Percentiles rank a stretch among this genome's conserved stretches.
Evolutionary conservation across 1,140 invertebrate species (phyloP).

Genomic region (Globodera rostochiensis): DNA sequence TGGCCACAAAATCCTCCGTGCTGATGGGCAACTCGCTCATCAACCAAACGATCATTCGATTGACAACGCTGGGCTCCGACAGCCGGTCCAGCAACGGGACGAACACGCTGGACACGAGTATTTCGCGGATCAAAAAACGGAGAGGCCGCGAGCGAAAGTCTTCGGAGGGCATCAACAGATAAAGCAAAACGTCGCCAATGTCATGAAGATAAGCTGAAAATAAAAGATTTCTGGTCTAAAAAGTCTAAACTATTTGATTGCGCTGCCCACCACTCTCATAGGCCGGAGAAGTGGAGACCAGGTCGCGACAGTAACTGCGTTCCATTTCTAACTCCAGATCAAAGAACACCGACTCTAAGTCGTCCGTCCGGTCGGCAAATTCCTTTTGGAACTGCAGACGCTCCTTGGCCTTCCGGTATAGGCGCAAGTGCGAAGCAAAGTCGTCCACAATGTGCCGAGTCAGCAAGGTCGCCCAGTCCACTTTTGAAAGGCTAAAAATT

Average conservation of each 20-base stretch:
- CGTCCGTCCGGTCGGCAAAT: slow-evolving; percentile 40
- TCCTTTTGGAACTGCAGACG: slow-evolving; percentile 67
- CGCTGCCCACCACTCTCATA: slow-evolving; percentile 68
- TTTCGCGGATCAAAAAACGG: slow-evolving; percentile 72
- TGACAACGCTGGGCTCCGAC: slow-evolving; percentile 91
- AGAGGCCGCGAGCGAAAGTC: slow-evolving; percentile 81
- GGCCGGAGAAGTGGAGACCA: slow-evolving; percentile 68
- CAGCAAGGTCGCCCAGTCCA: slow-evolving; percentile 85
- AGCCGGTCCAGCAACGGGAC: slow-evolving; percentile 79
- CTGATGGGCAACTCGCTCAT: slow-evolving; percentile 66
- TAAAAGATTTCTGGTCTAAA: slow-evolving; percentile 27
- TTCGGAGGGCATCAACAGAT: slow-evolving; percentile 79
- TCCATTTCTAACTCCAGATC: slow-evolving; percentile 85
- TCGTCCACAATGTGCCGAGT: slow-evolving; percentile 85
- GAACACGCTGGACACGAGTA: slow-evolving; percentile 80
- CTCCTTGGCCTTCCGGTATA: slow-evolving; percentile 77
- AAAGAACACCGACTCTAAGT: slow-evolving; percentile 80
- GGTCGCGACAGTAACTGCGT: slow-evolving; percentile 71
- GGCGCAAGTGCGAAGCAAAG: slow-evolving; percentile 81
- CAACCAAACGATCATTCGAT: slow-evolving; percentile 85
- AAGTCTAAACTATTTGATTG: slow-evolving; percentile 23
- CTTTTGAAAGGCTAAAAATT: slow-evolving; percentile 76
- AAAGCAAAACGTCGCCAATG: slow-evolving; percentile 81
- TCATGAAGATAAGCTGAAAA: slow-evolving; percentile 79
- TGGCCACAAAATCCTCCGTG: slow-evolving; percentile 61